A percentile compares a stretch with the other conserved stretches of the same genome.
phyloP scores from a whole-genome alignment of 2,797 vertebrate species.

The Sorex maritimensis region DNA sequence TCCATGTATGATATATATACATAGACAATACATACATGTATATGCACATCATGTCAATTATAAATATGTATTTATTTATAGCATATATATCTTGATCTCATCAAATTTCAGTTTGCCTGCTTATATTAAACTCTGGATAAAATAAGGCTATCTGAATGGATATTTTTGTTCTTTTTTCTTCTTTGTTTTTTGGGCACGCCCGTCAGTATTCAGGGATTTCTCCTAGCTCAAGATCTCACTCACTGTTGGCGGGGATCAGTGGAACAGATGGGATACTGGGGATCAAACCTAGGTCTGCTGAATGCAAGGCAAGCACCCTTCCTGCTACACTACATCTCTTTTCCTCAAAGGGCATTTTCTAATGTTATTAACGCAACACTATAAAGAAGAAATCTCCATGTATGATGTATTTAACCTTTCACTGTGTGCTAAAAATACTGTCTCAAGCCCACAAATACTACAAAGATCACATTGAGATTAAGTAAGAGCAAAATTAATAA shows the following conservation, averaged over 20 bases:
- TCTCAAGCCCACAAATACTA: neutral
- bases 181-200: too few relatives aligned
- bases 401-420: neutral
- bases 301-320: too few relatives aligned
- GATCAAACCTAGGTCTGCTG: too few relatives aligned
- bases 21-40: too few relatives aligned
- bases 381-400: constrained; percentile 19
- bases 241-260: too few relatives aligned
- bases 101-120: constrained; percentile 44
- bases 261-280: neutral
- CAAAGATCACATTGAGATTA: neutral
- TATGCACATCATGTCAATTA: too few relatives aligned
- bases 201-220: neutral
- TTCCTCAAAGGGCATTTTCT: too few relatives aligned
- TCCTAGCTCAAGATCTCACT: too few relatives aligned
- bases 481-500: neutral
- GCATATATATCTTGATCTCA: neutral
- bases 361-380: neutral
- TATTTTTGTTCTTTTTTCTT: neutral
- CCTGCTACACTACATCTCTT: too few relatives aligned
- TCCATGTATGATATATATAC: too few relatives aligned
- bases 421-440: neutral
- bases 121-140: neutral
- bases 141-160: constrained; percentile 1
- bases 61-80: neutral